These are phyloP conservation scores for Idaea dimidiata DNA, from an alignment of 2,888 invertebrate species.

Conservation along the genomic window DNA sequence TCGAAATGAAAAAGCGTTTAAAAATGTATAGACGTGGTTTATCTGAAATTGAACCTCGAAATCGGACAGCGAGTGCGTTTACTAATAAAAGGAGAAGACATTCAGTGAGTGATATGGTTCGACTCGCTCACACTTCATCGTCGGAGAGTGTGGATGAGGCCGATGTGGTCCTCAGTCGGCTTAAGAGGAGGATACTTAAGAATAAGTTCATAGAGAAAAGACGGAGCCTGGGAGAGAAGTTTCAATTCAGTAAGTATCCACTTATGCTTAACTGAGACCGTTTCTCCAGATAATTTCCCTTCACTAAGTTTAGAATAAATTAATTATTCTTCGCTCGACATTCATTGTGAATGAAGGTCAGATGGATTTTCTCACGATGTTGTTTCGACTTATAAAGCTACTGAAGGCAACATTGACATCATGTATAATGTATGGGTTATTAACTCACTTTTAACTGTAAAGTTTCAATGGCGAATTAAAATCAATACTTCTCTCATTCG, in stretches of 20 bases:
- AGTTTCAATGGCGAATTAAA: conserved; percentile 7
- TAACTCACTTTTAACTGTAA: conserved; percentile 8
- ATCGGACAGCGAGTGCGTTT: conserved; percentile 45
- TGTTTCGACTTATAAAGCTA: conserved; percentile 3
- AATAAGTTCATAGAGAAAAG: conserved; percentile 74
- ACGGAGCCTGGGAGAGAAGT: conserved; percentile 58
- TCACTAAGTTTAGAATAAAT: conserved; percentile 17
- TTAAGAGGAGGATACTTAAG: conserved; percentile 74
- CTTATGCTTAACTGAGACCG: conserved; percentile 25
- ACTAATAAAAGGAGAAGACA: conserved; percentile 57
- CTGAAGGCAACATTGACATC: background rate
- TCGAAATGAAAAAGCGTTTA: conserved; percentile 73
- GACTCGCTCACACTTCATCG: conserved; percentile 62
- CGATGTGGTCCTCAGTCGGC: conserved; percentile 71
- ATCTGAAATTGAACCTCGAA: conserved; percentile 64
- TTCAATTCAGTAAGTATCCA: conserved; percentile 57
- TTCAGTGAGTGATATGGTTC: conserved; percentile 58
- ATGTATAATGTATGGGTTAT: conserved; percentile 7
- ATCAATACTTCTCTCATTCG: conserved; percentile 22
- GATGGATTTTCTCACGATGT: conserved; percentile 1
- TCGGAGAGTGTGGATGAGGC: conserved; percentile 78
- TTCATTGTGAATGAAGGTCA: background rate
- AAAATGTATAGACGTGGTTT: conserved; percentile 75
- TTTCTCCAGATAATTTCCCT: conserved; percentile 11
- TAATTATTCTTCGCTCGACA: background rate